Conservation (phyloP, 2,113 vertebrate genomes). For the Callithrix jacchus region DNA sequence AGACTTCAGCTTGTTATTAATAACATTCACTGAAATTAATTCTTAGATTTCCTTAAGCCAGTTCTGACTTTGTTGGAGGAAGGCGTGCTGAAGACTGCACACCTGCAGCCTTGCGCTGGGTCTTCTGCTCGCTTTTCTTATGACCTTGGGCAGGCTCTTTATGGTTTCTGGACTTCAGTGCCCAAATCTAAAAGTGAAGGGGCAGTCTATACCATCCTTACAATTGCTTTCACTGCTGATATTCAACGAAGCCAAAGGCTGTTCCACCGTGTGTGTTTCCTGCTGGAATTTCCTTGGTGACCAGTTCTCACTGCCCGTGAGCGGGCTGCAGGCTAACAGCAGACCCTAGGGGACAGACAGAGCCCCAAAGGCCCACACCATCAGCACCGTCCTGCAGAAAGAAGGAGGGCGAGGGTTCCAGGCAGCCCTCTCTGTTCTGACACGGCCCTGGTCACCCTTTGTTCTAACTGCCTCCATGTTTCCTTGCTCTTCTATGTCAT, state of each 20-base stretch:
- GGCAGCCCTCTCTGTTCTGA: neutral
- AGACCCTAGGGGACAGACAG: neutral
- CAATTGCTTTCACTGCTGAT: neutral
- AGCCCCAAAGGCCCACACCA: neutral
- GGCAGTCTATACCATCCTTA: rapidly evolving
- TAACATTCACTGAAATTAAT: rapidly evolving
- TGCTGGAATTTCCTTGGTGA: neutral
- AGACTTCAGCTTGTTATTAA: rapidly evolving
- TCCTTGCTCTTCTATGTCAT: neutral
- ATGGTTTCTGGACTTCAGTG: too few species aligned
- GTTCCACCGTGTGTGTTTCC: rapidly evolving
- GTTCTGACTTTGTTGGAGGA: rapidly evolving
- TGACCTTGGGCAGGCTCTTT: rapidly evolving
- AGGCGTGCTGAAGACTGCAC: too few species aligned
- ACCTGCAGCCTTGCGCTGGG: too few species aligned
- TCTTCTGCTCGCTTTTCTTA: too few species aligned
- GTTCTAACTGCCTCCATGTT: neutral
- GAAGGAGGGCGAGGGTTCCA: neutral
- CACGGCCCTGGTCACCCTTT: neutral
- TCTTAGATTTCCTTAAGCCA: neutral
- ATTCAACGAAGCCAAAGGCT: too few species aligned
- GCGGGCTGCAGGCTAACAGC: neutral
- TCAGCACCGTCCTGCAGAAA: neutral
- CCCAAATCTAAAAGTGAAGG: neutral
- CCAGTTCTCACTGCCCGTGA: neutral